phyloP scores from a whole-genome alignment of 2,797 vertebrate genomes.

The Yasuhikotakia modesta region DNA sequence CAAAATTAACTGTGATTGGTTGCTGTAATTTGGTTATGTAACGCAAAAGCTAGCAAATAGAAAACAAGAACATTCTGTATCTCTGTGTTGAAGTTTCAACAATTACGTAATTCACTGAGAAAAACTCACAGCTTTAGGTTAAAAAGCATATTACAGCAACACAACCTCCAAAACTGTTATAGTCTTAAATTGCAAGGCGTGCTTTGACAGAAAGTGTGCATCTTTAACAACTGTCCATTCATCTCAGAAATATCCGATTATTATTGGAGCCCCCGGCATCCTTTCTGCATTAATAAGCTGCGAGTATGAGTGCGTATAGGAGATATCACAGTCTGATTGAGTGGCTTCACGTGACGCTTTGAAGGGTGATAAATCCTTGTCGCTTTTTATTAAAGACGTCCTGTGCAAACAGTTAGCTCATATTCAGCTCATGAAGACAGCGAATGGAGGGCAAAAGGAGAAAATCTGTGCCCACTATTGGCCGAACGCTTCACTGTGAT shows the following conservation, averaged over 20 bases:
- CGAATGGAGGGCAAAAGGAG: slow-evolving; percentile 43
- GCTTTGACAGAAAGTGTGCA: slow-evolving; percentile 38
- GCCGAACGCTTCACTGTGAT: slow-evolving; percentile 38
- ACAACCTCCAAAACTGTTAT: not conserved
- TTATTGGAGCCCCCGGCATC: slow-evolving; percentile 63
- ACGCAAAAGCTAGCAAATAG: no score
- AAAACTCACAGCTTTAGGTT: not conserved
- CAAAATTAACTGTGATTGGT: no score
- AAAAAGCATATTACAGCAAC: slow-evolving; percentile 33
- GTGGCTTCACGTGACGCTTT: slow-evolving; percentile 71
- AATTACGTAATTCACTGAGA: no score
- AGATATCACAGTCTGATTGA: slow-evolving; percentile 67
- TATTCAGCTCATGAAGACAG: slow-evolving; percentile 68
- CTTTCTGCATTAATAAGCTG: slow-evolving; percentile 72
- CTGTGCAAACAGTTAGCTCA: slow-evolving; percentile 73
- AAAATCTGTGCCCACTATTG: slow-evolving; percentile 26
- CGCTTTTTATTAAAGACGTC: slow-evolving; percentile 79
- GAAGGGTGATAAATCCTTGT: slow-evolving; percentile 80
- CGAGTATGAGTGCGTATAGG: slow-evolving; percentile 69
- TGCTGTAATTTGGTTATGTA: no score
- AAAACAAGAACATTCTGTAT: no score
- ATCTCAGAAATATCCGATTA: slow-evolving; percentile 63
- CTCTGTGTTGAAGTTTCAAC: no score
- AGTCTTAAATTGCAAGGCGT: not conserved
- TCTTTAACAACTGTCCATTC: slow-evolving; percentile 66